Evolutionary conservation across 2,888 invertebrate species (phyloP).

Genomic region (Phengaris arion): DNA sequence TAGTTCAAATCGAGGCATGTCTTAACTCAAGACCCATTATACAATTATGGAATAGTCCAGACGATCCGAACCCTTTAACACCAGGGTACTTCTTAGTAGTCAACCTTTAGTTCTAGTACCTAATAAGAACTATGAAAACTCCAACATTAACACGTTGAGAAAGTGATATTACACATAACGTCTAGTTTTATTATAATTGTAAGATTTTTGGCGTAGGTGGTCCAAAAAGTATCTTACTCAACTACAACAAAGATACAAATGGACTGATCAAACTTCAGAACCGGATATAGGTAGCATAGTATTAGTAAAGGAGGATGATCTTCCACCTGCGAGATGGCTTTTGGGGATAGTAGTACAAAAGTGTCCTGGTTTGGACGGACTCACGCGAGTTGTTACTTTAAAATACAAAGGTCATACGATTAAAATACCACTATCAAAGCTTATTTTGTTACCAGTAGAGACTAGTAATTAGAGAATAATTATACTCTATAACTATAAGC

Average conservation of each 20-base stretch:
- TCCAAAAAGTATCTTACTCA: slow-evolving; percentile 31
- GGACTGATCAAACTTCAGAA: slow-evolving; percentile 31
- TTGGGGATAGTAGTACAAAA: slow-evolving; percentile 32
- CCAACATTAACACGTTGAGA: background rate
- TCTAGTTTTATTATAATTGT: slow-evolving; percentile 22
- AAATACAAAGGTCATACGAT: too few species aligned
- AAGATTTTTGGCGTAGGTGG: slow-evolving; percentile 37
- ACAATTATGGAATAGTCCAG: background rate
- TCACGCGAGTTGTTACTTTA: background rate
- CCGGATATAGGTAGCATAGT: slow-evolving; percentile 35
- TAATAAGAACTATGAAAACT: slow-evolving; percentile 33
- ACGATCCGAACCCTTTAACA: slow-evolving; percentile 28
- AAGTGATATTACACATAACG: slow-evolving; percentile 19
- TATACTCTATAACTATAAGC: too few species aligned
- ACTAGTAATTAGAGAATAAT: too few species aligned
- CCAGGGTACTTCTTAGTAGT: slow-evolving; percentile 38
- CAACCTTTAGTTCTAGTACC: slow-evolving; percentile 35
- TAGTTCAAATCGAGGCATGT: too few species aligned
- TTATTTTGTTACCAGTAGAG: too few species aligned
- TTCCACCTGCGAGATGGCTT: slow-evolving; percentile 37
- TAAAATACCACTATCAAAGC: too few species aligned
- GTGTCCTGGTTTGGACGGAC: slow-evolving; percentile 32
- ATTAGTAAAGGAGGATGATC: slow-evolving; percentile 36
- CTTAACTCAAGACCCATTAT: background rate
- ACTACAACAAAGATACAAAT: slow-evolving; percentile 35